Base-by-base conservation (phyloP, 2,113 vertebrate species). In the Psittacula cyanocephala region DNA sequence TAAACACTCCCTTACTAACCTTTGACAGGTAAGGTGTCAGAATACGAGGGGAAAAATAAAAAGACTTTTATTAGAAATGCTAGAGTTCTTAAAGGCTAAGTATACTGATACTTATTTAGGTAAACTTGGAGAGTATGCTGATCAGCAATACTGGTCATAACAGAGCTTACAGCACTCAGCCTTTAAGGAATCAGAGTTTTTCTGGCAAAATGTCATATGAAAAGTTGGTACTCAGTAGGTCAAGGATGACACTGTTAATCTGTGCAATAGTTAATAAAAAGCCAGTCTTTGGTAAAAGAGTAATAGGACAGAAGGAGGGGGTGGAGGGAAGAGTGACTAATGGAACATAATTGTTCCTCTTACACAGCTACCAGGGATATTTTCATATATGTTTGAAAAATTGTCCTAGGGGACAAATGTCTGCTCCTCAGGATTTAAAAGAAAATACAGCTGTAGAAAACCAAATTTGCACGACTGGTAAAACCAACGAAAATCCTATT, bases 311-410 rank as follows among this genome's bases (percentile, higher is more conserved):
- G 82, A 95, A 96, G 77, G 76, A 93, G 31, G 57, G 43, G 46
- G 31, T 93, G 16, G 63, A 88, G 82, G 82, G 85, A 88, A 96
- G 89, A 93, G 93, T 96, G 94, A 96, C 94, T 96, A 97, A 96
- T 96, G 96, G 94, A 93, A 96, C 46, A 95, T 97, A 97, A 97
- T 96, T 97, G 90, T 97, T 71, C 83, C 64, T 81, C 71, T 60
- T 64, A 52, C 64, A 77, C 82, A 88, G 64, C 44, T 86, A 88
- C 37, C 46, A 88, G 28, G 46, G 50, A 70, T 91, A 83, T 96
- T 95, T 96, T 86, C 94, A 86, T 91, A 90, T 5, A 12, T 68
- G 64, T 94, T 90, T 93, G 76, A 94, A 94, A 95, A 95, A 95
- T 75, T 93, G 60, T 96, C 79, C 90, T 81, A 94, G 60, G 55